Evolutionary conservation across 2,113 vertebrate genomes (phyloP).

Genomic region (Halcyon senegalensis): DNA sequence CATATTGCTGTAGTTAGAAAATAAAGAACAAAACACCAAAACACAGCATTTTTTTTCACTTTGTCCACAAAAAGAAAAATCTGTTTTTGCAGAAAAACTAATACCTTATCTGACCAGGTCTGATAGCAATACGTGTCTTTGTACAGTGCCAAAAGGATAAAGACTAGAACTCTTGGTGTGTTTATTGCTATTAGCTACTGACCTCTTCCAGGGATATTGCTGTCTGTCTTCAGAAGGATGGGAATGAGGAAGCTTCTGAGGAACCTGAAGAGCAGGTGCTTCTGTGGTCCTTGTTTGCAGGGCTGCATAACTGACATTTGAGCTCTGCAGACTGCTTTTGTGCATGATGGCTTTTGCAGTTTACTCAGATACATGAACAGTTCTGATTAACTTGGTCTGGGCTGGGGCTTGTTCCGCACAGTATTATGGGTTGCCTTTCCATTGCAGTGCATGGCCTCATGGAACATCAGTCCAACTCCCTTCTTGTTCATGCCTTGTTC

Average conservation of each 20-base stretch:
- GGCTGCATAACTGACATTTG: accelerated
- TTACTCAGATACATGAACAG: accelerated
- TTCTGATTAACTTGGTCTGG: accelerated
- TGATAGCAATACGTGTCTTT: too few species aligned
- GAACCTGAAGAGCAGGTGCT: background rate
- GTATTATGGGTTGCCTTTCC: accelerated
- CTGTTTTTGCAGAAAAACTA: too few species aligned
- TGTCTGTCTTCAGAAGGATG: background rate
- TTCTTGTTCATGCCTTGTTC: accelerated
- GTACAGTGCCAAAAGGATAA: too few species aligned
- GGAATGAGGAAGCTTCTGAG: background rate
- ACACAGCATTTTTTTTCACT: background rate
- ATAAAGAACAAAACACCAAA: background rate
- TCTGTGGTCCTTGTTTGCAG: accelerated
- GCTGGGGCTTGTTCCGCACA: background rate
- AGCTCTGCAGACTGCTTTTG: background rate
- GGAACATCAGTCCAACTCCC: too few species aligned
- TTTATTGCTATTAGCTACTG: background rate
- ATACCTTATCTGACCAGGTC: too few species aligned
- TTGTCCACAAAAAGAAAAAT: background rate
- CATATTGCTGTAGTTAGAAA: background rate
- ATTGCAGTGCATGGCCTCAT: accelerated
- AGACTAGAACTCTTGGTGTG: too few species aligned
- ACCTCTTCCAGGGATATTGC: background rate
- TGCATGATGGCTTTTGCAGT: background rate